These are phyloP conservation scores for Damaliscus lunatus DNA, from an alignment of 2,113 vertebrate genomes.

Conservation along the genomic window DNA sequence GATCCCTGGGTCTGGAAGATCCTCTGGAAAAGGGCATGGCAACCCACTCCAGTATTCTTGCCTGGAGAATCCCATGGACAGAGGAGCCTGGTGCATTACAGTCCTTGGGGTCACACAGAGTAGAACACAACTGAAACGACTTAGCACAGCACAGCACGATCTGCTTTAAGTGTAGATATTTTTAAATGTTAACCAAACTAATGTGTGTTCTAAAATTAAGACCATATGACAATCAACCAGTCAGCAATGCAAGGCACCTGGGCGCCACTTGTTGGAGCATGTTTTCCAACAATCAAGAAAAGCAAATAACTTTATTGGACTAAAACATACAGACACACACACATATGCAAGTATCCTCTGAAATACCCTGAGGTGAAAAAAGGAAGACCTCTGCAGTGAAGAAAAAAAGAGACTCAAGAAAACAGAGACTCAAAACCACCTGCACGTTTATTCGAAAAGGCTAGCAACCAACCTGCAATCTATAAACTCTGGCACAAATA, in stretches of 20 bases:
- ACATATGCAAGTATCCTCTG: neutral
- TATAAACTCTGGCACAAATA: conserved; percentile 9
- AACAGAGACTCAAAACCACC: neutral
- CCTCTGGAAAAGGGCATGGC: neutral
- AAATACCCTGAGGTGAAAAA: conserved; percentile 28
- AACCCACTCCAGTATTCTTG: neutral
- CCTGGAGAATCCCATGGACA: neutral
- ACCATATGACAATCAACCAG: neutral
- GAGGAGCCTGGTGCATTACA: neutral
- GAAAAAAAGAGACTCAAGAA: neutral
- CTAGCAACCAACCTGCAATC: conserved; percentile 11
- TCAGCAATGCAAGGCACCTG: neutral
- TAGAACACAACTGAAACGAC: neutral
- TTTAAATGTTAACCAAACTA: neutral
- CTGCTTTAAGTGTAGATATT: neutral
- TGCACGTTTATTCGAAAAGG: neutral
- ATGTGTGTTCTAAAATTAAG: neutral
- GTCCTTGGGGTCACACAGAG: neutral
- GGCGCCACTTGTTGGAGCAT: neutral
- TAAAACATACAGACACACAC: neutral
- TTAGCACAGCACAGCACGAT: neutral
- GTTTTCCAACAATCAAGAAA: conserved; percentile 35
- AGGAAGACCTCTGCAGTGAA: neutral
- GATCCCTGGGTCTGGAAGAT: accelerated
- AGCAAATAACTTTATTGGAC: conserved; percentile 25